Evolutionary conservation across 1,140 invertebrate genomes (phyloP).

Genomic region (Eciton burchellii): DNA sequence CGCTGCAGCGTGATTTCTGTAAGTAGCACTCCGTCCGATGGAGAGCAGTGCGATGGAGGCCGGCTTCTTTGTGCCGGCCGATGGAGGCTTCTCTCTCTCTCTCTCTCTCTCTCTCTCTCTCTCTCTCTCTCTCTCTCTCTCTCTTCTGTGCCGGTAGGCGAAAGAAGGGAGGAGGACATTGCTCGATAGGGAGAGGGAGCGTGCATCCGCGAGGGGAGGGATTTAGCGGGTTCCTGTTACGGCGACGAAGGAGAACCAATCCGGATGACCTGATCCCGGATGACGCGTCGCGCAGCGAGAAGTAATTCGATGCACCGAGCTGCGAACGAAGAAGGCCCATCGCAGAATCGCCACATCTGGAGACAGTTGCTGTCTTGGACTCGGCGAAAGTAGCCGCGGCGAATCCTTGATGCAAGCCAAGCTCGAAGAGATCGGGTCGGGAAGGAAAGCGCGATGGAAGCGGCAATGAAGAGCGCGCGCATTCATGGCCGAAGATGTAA

Average conservation of each 20-base stretch:
- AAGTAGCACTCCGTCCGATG: conserved; percentile 81
- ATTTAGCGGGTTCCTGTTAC: conserved; percentile 21
- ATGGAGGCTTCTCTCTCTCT: conserved; percentile 59
- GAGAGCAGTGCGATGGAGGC: conserved; percentile 56
- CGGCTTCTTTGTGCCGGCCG: conserved; percentile 41
- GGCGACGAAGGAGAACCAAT: conserved; percentile 24
- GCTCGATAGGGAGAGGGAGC: conserved; percentile 57
- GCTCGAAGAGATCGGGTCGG: conserved; percentile 1
- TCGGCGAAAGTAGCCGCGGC: conserved; percentile 8
- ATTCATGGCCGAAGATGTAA: conserved; percentile 41
- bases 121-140: too few relatives aligned
- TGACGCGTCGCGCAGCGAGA: conserved; percentile 10
- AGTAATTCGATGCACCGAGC: conserved; percentile 18
- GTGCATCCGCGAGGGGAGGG: conserved; percentile 18
- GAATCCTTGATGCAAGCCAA: conserved; percentile 32
- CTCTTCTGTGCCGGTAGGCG: conserved; percentile 9
- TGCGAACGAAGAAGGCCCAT: not conserved
- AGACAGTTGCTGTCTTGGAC: not conserved
- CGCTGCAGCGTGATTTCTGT: conserved; percentile 79
- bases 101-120: too few relatives aligned
- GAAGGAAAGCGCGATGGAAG: conserved; percentile 1
- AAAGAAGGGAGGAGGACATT: conserved; percentile 58
- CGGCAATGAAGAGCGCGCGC: not conserved
- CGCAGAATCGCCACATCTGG: not conserved
- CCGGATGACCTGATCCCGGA: conserved; percentile 34